Evolutionary conservation across 2,113 vertebrate species (phyloP), one percentile per base, ranked within the genome.

Genomic region (Heptranchias perlo): DNA sequence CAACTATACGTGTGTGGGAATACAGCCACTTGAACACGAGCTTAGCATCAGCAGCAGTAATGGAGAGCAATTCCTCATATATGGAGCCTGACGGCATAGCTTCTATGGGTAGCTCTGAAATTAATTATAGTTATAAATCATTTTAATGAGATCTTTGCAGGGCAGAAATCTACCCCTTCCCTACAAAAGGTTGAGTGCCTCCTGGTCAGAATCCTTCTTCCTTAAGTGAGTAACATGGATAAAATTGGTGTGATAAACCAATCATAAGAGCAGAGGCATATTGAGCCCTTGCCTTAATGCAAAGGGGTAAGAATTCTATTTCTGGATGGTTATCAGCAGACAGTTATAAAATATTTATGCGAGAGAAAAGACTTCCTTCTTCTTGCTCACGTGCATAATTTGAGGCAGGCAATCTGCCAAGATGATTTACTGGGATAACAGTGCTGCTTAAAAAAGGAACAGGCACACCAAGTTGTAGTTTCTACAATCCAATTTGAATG

Each of bases 111-210:
- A 95, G 25, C 21, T 49, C 94, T 31, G n/a, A 95, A 95, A 94
- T 94, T 94, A 94, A 94, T 89, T 49, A 89, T 65, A 94, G 21
- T 65, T 11, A 47, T 92, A 92, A 92, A 93, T 62, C 64, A 69
- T 52, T 52, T 47, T 95, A 73, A 95, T 69, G n/a, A 69, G 65
- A 52, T 69, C 23, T 18, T 18, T 28, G 65, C 44, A 95, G 44
- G 44, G 61, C 65, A 52, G 44, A 52, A n/a, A 35, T 52, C 65
- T 95, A 49, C 65, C 25, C 62, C 25, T 65, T 94, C 92, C 62
- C 47, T 65, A 52, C 94, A 95, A 47, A 65, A 52, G 25, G 47
- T 58, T 28, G 47, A 52, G 11, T 28, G 11, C 23, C 47, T 47
- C 47, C 64, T 95, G 44, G 31, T 52, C 25, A 31, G 64, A 67